Percentiles rank a stretch among this genome's conserved stretches.
These are phyloP conservation scores for Neodiprion lecontei DNA, from an alignment of 1,140 invertebrate genomes.

Conservation along the genomic window DNA sequence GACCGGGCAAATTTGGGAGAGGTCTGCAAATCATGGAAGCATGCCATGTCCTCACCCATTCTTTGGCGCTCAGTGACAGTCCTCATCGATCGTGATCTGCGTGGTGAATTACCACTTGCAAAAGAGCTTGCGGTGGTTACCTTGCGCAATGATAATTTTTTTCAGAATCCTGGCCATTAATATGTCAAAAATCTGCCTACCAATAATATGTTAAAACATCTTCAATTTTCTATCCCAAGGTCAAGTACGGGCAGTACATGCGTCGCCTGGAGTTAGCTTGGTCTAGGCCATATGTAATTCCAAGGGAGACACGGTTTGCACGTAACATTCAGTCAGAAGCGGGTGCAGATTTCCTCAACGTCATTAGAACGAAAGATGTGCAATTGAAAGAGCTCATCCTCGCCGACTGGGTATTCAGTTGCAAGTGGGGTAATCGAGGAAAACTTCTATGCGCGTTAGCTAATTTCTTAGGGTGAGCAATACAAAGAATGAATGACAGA, in stretches of 20 bases:
- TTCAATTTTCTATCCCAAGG: slow-evolving; percentile 30
- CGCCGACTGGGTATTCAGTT: slow-evolving; percentile 54
- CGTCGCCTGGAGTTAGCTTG: slow-evolving; percentile 52
- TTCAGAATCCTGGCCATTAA: neutral
- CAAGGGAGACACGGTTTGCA: slow-evolving; percentile 37
- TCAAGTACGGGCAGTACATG: slow-evolving; percentile 55
- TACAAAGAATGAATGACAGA: neutral
- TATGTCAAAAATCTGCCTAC: neutral
- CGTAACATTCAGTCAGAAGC: slow-evolving; percentile 45
- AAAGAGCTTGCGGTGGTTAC: slow-evolving; percentile 44
- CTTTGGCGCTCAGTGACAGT: slow-evolving; percentile 57
- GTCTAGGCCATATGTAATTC: slow-evolving; percentile 47
- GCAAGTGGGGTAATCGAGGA: slow-evolving; percentile 51
- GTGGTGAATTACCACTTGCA: slow-evolving; percentile 42
- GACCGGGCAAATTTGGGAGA: slow-evolving; percentile 49
- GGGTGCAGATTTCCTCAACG: slow-evolving; percentile 46
- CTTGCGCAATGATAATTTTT: neutral
- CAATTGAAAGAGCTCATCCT: slow-evolving; percentile 51
- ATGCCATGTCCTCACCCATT: slow-evolving; percentile 47
- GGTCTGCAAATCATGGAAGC: slow-evolving; percentile 52
- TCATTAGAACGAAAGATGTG: slow-evolving; percentile 42
- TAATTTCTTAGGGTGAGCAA: slow-evolving; percentile 48
- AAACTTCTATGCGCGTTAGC: slow-evolving; percentile 50
- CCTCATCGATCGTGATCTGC: slow-evolving; percentile 53
- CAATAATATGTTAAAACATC: too few species aligned